These are phyloP conservation scores for Picus viridis DNA, from an alignment of 2,797 vertebrate genomes.

Conservation along the genomic window DNA sequence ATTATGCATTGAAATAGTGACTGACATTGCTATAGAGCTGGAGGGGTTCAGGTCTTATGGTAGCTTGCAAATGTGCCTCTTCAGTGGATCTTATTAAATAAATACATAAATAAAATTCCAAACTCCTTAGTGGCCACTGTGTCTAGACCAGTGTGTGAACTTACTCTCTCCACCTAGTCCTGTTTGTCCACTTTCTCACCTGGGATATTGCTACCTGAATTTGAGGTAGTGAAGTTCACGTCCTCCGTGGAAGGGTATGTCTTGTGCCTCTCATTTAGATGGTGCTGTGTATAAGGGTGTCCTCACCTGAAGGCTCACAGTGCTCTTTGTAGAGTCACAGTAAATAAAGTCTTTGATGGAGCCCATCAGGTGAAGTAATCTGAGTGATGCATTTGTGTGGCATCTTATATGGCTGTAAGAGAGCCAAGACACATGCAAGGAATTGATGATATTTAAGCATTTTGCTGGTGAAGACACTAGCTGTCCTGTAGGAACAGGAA, in stretches of 20 bases:
- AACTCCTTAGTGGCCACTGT: background rate
- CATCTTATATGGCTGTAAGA: background rate
- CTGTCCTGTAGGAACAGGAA: constrained; percentile 20
- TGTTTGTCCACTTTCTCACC: background rate
- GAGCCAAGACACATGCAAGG: background rate
- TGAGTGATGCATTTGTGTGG: background rate
- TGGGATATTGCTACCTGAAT: background rate
- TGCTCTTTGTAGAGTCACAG: background rate
- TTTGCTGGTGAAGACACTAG: background rate
- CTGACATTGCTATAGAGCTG: background rate
- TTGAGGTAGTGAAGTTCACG: background rate
- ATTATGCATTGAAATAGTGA: background rate
- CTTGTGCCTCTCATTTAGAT: background rate
- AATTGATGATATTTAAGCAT: background rate
- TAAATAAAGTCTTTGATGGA: background rate
- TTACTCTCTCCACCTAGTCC: background rate
- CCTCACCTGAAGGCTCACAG: background rate
- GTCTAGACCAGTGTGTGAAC: background rate
- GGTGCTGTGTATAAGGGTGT: background rate
- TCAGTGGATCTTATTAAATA: background rate
- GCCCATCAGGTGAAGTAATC: background rate
- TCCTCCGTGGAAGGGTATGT: background rate
- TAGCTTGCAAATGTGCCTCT: background rate
- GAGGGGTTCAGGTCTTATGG: background rate
- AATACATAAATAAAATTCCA: constrained; percentile 10